Evolutionary conservation across 2,797 vertebrate species (phyloP).

Genomic region (Neoniphon sammara): DNA sequence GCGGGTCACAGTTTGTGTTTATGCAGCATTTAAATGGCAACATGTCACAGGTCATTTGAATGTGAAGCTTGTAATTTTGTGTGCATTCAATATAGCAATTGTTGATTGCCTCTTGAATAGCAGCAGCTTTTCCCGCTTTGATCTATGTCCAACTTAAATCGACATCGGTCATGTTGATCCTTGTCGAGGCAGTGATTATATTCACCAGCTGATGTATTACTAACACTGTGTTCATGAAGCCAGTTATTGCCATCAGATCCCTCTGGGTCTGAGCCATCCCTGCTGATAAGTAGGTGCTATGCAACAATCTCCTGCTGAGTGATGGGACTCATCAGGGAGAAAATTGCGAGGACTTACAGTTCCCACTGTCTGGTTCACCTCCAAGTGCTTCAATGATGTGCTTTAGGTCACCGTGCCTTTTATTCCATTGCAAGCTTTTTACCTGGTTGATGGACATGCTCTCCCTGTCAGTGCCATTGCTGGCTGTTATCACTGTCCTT

Average conservation of each 20-base stretch:
- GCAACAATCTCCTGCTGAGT: slow-evolving; percentile 20
- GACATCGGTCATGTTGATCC: not conserved
- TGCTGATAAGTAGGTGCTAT: slow-evolving; percentile 16
- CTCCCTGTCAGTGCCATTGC: not conserved
- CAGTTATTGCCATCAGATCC: not conserved
- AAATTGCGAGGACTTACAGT: not conserved
- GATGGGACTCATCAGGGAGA: not conserved
- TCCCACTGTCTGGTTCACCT: slow-evolving; percentile 1
- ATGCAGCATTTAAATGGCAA: no score
- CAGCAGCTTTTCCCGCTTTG: no score
- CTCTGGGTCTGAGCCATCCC: not conserved
- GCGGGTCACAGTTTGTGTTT: no score
- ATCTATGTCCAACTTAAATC: not conserved
- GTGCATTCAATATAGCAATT: no score
- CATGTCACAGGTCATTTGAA: no score
- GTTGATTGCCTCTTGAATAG: no score
- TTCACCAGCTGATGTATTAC: not conserved
- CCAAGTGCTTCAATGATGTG: no score
- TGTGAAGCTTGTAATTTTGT: no score
- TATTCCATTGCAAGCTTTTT: not conserved
- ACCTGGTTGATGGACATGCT: not conserved
- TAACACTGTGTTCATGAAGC: slow-evolving; percentile 4
- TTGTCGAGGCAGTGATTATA: not conserved
- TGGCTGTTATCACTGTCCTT: slow-evolving; percentile 27
- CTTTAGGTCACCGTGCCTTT: not conserved